phyloP scores from a whole-genome alignment of 2,888 invertebrate species.

The Lapara coniferarum region DNA sequence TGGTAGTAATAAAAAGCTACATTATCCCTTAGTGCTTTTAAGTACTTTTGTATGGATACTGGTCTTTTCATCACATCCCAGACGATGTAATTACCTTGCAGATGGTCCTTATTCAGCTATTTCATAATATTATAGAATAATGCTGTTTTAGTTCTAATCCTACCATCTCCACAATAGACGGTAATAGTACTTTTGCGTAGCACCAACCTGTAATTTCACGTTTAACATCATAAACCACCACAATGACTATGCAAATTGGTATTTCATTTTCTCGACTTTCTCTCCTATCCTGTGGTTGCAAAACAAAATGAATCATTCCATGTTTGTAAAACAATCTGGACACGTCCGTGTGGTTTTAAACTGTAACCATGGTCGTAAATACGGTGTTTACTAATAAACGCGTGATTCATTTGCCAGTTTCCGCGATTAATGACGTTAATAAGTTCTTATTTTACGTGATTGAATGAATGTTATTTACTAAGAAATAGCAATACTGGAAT shows the following conservation, averaged over 20 bases:
- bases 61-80: no score
- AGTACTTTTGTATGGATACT: no score
- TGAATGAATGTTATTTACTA: background rate
- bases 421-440: constrained; percentile 24
- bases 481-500: background rate
- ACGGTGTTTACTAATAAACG: constrained; percentile 25
- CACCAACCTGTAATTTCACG: no score
- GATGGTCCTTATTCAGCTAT: no score
- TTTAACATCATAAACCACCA: background rate
- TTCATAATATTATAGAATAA: no score
- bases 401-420: constrained; percentile 25
- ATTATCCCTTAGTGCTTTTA: no score
- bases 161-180: no score
- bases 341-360: constrained; percentile 23
- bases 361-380: constrained; percentile 16
- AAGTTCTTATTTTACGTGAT: constrained; percentile 15
- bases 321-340: constrained; percentile 30
- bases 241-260: background rate
- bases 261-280: constrained; percentile 17
- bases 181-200: background rate
- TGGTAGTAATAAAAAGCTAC: no score
- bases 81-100: no score
- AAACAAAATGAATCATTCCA: constrained; percentile 31
- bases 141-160: no score
- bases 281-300: constrained; percentile 30